phyloP scores from a whole-genome alignment of 2,888 invertebrate species.

The Chloromyia formosa region DNA sequence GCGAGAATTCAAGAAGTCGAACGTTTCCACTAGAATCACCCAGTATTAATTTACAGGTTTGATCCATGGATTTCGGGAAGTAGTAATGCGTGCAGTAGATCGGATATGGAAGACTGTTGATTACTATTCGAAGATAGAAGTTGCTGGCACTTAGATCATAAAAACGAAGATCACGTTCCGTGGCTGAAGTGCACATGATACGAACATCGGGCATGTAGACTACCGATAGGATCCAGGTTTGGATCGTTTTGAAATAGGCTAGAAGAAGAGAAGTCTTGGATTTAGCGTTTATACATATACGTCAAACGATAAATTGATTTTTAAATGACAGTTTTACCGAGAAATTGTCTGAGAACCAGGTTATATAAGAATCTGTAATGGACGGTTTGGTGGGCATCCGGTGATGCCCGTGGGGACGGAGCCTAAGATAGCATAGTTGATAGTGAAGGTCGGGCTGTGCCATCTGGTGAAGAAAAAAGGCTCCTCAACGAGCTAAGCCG shows the following conservation, averaged over 20 bases:
- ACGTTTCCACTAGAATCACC: slow-evolving; percentile 81
- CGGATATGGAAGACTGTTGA: slow-evolving; percentile 68
- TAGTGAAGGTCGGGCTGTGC: too few species aligned
- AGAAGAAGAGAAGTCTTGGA: slow-evolving; percentile 33
- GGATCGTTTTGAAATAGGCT: slow-evolving; percentile 70
- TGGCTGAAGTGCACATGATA: slow-evolving; percentile 79
- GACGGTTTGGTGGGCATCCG: too few species aligned
- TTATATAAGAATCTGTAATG: too few species aligned
- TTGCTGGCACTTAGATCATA: slow-evolving; percentile 81
- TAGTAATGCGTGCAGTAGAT: slow-evolving; percentile 59
- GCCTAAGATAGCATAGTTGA: too few species aligned
- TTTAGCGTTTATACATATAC: not conserved
- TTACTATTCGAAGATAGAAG: slow-evolving; percentile 75
- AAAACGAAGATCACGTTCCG: slow-evolving; percentile 80
- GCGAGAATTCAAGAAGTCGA: slow-evolving; percentile 70
- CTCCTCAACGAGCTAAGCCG: too few species aligned
- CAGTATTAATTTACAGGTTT: slow-evolving; percentile 68
- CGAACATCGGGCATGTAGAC: slow-evolving; percentile 79
- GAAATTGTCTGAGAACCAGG: too few species aligned
- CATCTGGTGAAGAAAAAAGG: too few species aligned
- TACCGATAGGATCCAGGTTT: slow-evolving; percentile 79
- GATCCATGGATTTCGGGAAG: slow-evolving; percentile 54
- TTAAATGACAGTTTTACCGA: too few species aligned
- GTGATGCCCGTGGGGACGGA: too few species aligned
- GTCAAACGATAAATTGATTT: too few species aligned